phyloP scores from a whole-genome alignment of 1,140 invertebrate species.

The Drosophila insularis region DNA sequence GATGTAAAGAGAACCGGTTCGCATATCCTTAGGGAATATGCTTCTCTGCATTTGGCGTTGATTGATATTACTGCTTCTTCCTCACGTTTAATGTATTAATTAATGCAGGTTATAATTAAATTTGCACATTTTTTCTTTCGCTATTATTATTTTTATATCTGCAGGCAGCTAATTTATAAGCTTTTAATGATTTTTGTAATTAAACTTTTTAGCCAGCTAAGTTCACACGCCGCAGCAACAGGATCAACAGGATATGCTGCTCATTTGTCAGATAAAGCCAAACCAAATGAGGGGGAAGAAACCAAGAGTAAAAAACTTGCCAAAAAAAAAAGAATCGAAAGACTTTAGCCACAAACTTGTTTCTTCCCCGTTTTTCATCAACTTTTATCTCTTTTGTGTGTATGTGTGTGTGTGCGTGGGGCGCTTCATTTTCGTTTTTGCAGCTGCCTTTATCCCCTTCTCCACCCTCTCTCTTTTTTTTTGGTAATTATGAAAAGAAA shows the following conservation, averaged over 20 bases:
- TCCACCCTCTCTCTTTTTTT: slow-evolving; percentile 15
- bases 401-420: slow-evolving; percentile 17
- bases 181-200: slow-evolving; percentile 79
- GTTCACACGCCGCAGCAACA: slow-evolving; percentile 62
- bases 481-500: slow-evolving; percentile 60
- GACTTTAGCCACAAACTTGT: slow-evolving; percentile 74
- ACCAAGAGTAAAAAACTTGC: slow-evolving; percentile 42
- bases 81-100: slow-evolving; percentile 71
- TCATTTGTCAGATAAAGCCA: slow-evolving; percentile 76
- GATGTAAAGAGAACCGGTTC: slow-evolving; percentile 37
- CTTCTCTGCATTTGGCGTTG: slow-evolving; percentile 68
- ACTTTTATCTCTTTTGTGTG: slow-evolving; percentile 12
- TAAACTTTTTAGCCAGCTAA: slow-evolving; percentile 45
- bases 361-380: slow-evolving; percentile 29
- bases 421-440: slow-evolving; percentile 54
- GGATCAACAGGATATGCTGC: slow-evolving; percentile 78
- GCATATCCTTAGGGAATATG: slow-evolving; percentile 63
- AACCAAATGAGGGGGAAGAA: slow-evolving; percentile 40
- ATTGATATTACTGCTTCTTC: slow-evolving; percentile 62
- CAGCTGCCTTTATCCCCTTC: slow-evolving; percentile 54
- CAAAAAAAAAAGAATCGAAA: slow-evolving; percentile 50
- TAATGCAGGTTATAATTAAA: slow-evolving; percentile 73
- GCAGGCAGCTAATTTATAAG: slow-evolving; percentile 68
- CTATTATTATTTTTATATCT: neutral
- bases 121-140: slow-evolving; percentile 60